Evolutionary conservation across 1,140 invertebrate species (phyloP).

Genomic region (Lucilia cuprina): DNA sequence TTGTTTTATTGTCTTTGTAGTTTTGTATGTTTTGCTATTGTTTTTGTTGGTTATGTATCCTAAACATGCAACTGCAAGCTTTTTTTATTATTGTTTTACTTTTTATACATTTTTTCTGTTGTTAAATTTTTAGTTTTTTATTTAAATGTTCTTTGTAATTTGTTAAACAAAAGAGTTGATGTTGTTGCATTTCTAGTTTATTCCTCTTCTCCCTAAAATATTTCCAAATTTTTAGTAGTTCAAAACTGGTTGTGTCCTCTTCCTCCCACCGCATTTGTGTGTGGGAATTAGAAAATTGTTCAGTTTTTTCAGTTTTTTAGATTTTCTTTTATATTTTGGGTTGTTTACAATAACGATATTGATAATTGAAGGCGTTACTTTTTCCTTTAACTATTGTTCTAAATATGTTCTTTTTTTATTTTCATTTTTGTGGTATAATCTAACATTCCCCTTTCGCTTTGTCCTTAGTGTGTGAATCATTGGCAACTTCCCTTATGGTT

Average conservation of each 20-base stretch:
- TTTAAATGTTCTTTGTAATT: slow-evolving; percentile 4
- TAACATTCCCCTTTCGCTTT: neutral
- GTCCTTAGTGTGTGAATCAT: neutral
- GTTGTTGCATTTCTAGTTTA: neutral
- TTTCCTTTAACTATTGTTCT: neutral
- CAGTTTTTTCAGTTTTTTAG: neutral
- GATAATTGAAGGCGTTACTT: slow-evolving; percentile 30
- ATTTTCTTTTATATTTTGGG: neutral
- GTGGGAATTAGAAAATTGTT: slow-evolving; percentile 4
- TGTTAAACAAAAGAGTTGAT: slow-evolving; percentile 14
- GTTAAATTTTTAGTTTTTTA: neutral
- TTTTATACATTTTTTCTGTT: neutral
- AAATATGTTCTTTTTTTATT: neutral
- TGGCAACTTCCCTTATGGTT: neutral
- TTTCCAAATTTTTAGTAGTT: neutral
- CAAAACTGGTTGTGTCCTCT: neutral
- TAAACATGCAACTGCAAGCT: slow-evolving; percentile 23
- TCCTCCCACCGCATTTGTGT: neutral
- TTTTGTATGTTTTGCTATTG: neutral
- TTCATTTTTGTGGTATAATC: neutral
- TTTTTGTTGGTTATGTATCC: slow-evolving; percentile 22
- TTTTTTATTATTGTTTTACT: neutral
- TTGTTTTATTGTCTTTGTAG: neutral
- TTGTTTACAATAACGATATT: slow-evolving; percentile 26
- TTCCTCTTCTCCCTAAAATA: too few relatives aligned